phyloP scores from a whole-genome alignment of 2,797 vertebrate species.

The Phrynocephalus forsythii region DNA sequence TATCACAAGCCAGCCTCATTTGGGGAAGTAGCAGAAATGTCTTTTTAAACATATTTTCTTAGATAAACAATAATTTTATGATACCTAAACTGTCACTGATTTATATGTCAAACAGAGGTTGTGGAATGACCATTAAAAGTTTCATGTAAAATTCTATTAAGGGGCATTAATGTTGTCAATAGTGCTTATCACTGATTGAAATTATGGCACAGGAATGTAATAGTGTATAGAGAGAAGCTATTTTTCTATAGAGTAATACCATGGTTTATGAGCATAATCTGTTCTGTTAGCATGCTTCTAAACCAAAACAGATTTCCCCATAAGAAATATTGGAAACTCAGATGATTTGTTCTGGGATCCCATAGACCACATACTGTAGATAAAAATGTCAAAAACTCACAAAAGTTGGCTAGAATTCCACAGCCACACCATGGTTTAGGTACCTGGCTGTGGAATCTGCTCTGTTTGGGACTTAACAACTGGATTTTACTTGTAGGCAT shows the following conservation, averaged over 20 bases:
- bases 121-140: neutral
- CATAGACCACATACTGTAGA: no score
- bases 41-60: neutral
- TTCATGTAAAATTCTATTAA: neutral
- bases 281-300: no score
- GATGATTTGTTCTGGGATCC: no score
- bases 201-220: neutral
- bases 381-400: no score
- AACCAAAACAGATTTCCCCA: no score
- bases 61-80: neutral
- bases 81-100: neutral
- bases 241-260: neutral
- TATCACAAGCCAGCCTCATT: neutral
- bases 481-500: no score
- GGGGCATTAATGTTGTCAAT: neutral
- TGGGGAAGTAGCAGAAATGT: neutral
- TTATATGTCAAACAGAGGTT: neutral
- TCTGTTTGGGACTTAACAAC: no score
- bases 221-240: neutral
- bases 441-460: no score
- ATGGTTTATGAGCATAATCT: no score
- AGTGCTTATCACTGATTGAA: neutral
- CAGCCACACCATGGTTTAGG: no score
- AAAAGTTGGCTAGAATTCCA: no score
- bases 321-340: no score